Evolutionary conservation across 1,140 invertebrate species (phyloP).

Genomic region (Marisa cornuarietis): DNA sequence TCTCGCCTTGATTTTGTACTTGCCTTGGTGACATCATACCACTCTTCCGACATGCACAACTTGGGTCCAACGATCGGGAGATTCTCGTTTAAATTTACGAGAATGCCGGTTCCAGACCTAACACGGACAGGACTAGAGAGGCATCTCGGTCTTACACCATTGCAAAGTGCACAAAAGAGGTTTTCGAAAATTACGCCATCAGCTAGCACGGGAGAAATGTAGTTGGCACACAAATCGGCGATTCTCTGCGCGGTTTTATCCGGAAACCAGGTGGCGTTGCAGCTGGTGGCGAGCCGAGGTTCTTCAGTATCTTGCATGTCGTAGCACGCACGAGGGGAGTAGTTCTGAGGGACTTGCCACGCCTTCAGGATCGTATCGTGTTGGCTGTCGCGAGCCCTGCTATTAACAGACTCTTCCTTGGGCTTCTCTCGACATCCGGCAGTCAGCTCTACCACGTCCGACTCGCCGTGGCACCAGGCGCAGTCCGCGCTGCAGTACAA

Average conservation of each 20-base stretch:
- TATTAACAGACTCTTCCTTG: no score
- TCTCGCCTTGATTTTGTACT: no score
- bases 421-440: no score
- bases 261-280: neutral
- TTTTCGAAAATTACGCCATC: neutral
- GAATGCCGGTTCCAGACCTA: neutral
- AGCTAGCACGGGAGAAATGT: neutral
- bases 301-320: neutral
- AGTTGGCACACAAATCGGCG: neutral
- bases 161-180: conserved; percentile 11
- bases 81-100: neutral
- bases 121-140: neutral
- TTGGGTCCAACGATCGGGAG: neutral
- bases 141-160: neutral
- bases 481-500: conserved; percentile 7
- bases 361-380: neutral
- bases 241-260: neutral
- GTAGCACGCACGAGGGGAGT: neutral
- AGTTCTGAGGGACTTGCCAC: neutral
- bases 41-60: neutral
- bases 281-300: neutral
- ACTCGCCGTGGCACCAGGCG: conserved; percentile 9
- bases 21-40: no score
- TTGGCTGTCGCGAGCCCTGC: neutral
- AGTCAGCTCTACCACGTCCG: neutral